Base-by-base conservation (phyloP, 2,888 invertebrate species). In the Hyles lineata region DNA sequence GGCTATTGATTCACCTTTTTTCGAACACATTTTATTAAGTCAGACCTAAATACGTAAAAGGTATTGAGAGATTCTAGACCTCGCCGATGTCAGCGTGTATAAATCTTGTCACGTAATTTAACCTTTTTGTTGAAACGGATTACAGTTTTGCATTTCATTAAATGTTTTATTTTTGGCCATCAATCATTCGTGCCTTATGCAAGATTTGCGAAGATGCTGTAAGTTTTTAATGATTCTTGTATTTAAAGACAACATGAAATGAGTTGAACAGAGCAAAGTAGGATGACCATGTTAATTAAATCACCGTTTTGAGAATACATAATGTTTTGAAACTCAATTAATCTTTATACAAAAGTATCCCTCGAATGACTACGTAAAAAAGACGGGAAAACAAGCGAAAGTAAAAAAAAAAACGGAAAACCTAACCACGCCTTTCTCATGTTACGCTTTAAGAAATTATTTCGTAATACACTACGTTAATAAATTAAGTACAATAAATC, bases 1-100 rank as follows among this genome's bases (percentile, higher is more conserved):
- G 67, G 43, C 23, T 67, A 43, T 60, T 25, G 25, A 67, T 67
- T 67, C 43, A 67, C 43, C 17, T 67, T 67, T 62, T 60, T 60
- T 35, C 21, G n/a, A n/a, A 35, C 35, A 63, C 62, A 35, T 63
- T 67, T 63, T 29, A 67, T 67, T 67, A 67, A 67, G 67, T 67
- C 50, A 67, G 21, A 43, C 63, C 11, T 43, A 1, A 43, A 62
- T 19, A 43, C 43, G 21, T 67, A 67, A 23, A 67, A 25, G 43
- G 67, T 50, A 25, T 43, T 35, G 23, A 17, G 23, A 67, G 43
- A 50, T 50, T 67, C 50, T 67, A 67, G 67, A 67, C 50, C 23
- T 23, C 67, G 23, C 17, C 43, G 67, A 67, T 43, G 67, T 50
- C 23, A 67, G 35, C 63, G 29, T 2, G 15, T 67, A 67, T 67